Percentiles rank a stretch among this genome's conserved stretches.
Evolutionary conservation across 1,140 invertebrate genomes (phyloP).

Genomic region (Drosophila nannoptera): DNA sequence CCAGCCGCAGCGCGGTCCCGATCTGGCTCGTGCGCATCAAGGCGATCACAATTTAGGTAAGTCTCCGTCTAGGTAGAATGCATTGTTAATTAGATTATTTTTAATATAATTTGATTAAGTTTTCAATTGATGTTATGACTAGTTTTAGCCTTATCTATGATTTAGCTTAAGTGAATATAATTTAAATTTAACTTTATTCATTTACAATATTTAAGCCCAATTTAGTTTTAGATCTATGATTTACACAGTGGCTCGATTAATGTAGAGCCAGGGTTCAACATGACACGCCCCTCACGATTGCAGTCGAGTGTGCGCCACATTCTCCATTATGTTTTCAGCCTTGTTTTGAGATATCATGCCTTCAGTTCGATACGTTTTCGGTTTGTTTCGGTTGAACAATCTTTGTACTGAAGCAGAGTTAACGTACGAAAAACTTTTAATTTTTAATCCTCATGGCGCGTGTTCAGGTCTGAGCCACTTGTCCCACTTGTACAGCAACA

Average conservation of each 20-base stretch:
- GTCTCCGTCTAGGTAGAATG: constrained; percentile 6
- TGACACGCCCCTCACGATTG: not conserved
- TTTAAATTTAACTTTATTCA: constrained; percentile 9
- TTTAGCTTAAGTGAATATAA: constrained; percentile 13
- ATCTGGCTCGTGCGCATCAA: constrained; percentile 81
- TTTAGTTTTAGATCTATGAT: constrained; percentile 13
- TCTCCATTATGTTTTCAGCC: constrained; percentile 26
- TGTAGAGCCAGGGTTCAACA: not conserved
- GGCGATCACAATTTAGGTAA: constrained; percentile 79
- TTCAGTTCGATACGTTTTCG: constrained; percentile 48
- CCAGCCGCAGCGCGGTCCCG: constrained; percentile 72
- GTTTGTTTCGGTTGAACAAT: constrained; percentile 33
- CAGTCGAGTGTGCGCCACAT: constrained; percentile 18
- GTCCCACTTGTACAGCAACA: constrained; percentile 79
- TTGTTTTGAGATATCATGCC: constrained; percentile 27
- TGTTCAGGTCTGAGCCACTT: constrained; percentile 78
- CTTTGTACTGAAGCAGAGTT: constrained; percentile 15
- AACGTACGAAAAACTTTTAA: constrained; percentile 34
- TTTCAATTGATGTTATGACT: constrained; percentile 13
- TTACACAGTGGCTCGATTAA: constrained; percentile 6
- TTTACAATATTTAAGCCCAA: constrained; percentile 11
- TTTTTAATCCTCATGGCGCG: constrained; percentile 29
- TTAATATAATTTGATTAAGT: constrained; percentile 15
- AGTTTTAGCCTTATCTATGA: constrained; percentile 1
- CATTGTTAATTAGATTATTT: not conserved